Evolutionary conservation across 92 coral and sea anemone genomes (phyloP).

Genomic region (Bergia puertoricense): DNA sequence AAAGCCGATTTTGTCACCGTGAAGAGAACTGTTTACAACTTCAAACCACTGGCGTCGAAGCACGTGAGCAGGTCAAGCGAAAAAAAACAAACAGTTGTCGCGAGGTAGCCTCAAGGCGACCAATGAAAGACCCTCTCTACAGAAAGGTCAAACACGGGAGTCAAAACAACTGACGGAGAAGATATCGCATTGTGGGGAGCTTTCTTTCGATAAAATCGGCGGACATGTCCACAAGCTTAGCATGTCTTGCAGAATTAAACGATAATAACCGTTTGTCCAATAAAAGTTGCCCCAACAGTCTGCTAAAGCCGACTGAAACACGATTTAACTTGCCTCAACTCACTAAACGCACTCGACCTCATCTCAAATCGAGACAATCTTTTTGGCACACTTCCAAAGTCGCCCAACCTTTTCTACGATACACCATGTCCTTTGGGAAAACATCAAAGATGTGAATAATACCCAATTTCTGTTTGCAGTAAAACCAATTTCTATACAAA

Average conservation of each 20-base stretch:
- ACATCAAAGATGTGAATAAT: too few species aligned
- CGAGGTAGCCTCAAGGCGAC: slow-evolving; percentile 7
- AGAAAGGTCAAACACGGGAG: slow-evolving; percentile 9
- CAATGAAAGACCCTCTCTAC: background rate
- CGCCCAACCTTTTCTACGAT: background rate
- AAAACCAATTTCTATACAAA: background rate
- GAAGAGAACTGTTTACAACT: slow-evolving; percentile 10
- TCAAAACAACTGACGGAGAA: slow-evolving; percentile 27
- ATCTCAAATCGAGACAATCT: background rate
- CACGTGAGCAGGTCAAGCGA: background rate
- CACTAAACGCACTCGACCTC: background rate
- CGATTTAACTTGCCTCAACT: background rate
- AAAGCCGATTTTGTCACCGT: slow-evolving; percentile 6
- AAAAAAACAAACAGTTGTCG: background rate
- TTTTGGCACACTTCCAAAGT: slow-evolving; percentile 28
- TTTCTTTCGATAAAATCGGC: background rate
- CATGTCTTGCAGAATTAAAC: background rate
- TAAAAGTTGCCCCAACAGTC: too few species aligned
- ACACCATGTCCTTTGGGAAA: background rate
- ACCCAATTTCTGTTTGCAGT: background rate
- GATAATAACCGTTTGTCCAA: background rate
- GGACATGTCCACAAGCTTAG: background rate
- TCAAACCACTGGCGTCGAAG: background rate
- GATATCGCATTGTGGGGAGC: background rate
- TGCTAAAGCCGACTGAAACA: too few species aligned